phyloP scores from a whole-genome alignment of 2,797 vertebrate species.

The Sebastes itinus region DNA sequence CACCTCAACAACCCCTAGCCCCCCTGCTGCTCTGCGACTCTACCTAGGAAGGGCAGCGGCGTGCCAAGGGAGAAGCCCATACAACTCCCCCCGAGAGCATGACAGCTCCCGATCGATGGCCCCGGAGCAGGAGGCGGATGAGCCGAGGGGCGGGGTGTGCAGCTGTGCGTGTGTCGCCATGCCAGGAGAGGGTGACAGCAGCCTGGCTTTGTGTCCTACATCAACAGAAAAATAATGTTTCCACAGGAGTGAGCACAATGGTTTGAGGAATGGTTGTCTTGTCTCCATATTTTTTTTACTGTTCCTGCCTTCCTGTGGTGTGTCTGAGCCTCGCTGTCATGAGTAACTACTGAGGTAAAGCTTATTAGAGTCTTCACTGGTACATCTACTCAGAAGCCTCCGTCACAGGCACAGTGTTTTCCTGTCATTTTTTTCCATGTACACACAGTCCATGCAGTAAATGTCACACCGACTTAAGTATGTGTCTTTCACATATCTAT shows the following conservation, averaged over 20 bases:
- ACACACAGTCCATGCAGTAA: conserved; percentile 23
- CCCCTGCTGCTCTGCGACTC: conserved; percentile 50
- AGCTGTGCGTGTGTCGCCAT: conserved; percentile 70
- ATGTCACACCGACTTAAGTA: conserved; percentile 20
- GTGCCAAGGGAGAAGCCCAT: conserved; percentile 62
- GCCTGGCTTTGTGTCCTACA: conserved; percentile 68
- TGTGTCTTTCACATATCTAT: conserved; percentile 10
- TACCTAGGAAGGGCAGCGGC: conserved; percentile 58
- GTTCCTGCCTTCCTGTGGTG: conserved; percentile 47
- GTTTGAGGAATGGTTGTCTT: conserved; percentile 61
- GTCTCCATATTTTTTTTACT: conserved; percentile 58
- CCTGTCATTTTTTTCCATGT: conserved; percentile 38
- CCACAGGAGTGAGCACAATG: conserved; percentile 43
- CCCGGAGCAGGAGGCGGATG: conserved; percentile 55
- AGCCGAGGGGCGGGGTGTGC: conserved; percentile 55
- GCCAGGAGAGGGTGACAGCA: conserved; percentile 80
- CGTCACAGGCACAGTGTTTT: conserved; percentile 32
- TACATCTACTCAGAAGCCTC: conserved; percentile 35
- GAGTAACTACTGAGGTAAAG: conserved; percentile 57
- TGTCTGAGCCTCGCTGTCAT: conserved; percentile 45
- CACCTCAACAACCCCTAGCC: conserved; percentile 34
- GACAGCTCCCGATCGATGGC: conserved; percentile 74
- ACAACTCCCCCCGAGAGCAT: conserved; percentile 49
- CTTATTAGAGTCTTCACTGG: conserved; percentile 62
- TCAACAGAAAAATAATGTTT: conserved; percentile 66